Evolutionary conservation across 2,888 invertebrate genomes (phyloP).

Genomic region (Blastobasis lacticolella): DNA sequence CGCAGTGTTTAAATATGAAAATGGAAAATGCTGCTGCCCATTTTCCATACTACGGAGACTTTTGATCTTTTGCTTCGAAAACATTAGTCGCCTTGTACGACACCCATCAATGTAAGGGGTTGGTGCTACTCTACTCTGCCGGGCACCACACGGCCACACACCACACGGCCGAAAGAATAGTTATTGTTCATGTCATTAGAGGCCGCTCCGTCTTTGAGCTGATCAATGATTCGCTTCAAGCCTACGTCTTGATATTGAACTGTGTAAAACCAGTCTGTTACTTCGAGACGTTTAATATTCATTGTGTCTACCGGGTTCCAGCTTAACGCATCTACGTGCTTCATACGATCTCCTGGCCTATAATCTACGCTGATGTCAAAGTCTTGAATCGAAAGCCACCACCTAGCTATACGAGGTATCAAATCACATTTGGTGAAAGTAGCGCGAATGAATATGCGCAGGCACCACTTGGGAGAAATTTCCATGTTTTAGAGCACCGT

Average conservation of each 20-base stretch:
- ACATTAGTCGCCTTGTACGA: too few relatives aligned
- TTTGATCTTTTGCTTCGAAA: too few relatives aligned
- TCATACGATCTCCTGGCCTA: slow-evolving; percentile 23
- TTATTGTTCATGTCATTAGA: slow-evolving; percentile 12
- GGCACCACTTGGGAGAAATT: too few relatives aligned
- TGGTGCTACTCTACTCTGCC: too few relatives aligned
- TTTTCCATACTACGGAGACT: too few relatives aligned
- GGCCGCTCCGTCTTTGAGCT: slow-evolving; percentile 6
- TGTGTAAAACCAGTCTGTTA: slow-evolving; percentile 16
- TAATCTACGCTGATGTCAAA: slow-evolving; percentile 17
- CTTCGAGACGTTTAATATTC: slow-evolving; percentile 21
- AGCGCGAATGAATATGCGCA: too few relatives aligned
- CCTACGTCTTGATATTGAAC: not conserved
- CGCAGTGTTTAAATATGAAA: too few relatives aligned
- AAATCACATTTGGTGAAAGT: slow-evolving; percentile 22
- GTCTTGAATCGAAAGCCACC: slow-evolving; percentile 1
- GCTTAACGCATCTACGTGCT: slow-evolving; percentile 27
- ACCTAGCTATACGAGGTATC: not conserved
- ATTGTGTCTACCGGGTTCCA: not conserved
- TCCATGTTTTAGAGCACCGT: too few relatives aligned
- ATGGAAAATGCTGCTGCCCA: too few relatives aligned
- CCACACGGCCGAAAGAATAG: too few relatives aligned
- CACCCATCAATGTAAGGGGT: too few relatives aligned
- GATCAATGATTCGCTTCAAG: slow-evolving; percentile 2
- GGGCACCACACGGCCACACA: too few relatives aligned